phyloP scores from a whole-genome alignment of 2,888 invertebrate species.

The Leucophenga montana region DNA sequence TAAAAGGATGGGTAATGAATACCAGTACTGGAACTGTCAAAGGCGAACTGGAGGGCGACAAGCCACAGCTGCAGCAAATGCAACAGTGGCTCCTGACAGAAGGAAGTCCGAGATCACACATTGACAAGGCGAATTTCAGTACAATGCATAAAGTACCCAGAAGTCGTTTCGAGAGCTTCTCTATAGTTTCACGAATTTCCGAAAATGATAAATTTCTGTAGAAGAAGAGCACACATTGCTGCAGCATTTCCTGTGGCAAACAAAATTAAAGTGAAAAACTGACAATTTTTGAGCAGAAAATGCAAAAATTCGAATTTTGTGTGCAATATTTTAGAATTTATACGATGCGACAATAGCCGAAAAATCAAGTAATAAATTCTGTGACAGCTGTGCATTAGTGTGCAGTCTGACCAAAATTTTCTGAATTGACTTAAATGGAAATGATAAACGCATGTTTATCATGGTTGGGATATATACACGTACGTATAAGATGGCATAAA shows the following conservation, averaged over 20 bases:
- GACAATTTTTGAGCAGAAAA: too few relatives aligned
- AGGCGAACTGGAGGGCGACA: neutral
- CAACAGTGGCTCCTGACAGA: neutral
- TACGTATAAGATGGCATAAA: too few relatives aligned
- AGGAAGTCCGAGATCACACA: neutral
- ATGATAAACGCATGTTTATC: too few relatives aligned
- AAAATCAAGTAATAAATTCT: constrained; percentile 9
- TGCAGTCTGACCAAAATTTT: too few relatives aligned
- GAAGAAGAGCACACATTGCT: too few relatives aligned
- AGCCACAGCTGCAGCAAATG: neutral
- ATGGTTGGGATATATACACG: too few relatives aligned
- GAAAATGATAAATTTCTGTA: too few relatives aligned
- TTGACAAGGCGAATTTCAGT: neutral
- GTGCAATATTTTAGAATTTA: constrained; percentile 1
- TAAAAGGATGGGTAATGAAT: neutral
- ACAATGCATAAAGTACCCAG: neutral
- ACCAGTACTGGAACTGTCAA: neutral
- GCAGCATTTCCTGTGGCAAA: too few relatives aligned
- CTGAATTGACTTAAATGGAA: too few relatives aligned
- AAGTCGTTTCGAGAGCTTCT: too few relatives aligned
- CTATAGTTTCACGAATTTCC: too few relatives aligned
- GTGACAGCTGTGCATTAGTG: neutral
- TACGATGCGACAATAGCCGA: neutral
- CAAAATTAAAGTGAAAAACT: too few relatives aligned
- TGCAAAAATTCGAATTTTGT: neutral